phyloP scores from a whole-genome alignment of 1,140 invertebrate species.

The Drosophila watanabei region DNA sequence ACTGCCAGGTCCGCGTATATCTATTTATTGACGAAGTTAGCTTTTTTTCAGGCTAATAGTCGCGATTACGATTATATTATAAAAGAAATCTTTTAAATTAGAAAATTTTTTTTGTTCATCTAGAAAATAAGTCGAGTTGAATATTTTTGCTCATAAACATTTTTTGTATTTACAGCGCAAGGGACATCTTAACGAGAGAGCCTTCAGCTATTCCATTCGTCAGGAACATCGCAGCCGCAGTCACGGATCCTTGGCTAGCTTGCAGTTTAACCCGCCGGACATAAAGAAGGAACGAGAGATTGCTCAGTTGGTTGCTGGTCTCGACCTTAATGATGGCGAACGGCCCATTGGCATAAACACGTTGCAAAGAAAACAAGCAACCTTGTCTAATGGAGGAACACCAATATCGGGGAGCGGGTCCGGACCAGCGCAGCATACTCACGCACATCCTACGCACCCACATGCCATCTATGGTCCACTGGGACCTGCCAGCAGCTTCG shows the following conservation, averaged over 20 bases:
- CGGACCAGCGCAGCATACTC: slow-evolving; percentile 29
- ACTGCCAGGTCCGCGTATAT: neutral
- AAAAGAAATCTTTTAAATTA: neutral
- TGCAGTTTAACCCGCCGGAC: slow-evolving; percentile 92
- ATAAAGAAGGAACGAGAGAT: slow-evolving; percentile 96
- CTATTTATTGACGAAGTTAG: neutral
- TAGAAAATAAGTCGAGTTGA: neutral
- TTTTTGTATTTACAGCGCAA: slow-evolving; percentile 88
- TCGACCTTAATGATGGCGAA: slow-evolving; percentile 91
- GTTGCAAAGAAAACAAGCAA: slow-evolving; percentile 71
- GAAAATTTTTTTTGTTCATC: neutral
- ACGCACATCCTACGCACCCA: slow-evolving; percentile 44
- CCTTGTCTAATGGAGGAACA: slow-evolving; percentile 53
- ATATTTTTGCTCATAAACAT: neutral
- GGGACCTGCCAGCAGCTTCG: slow-evolving; percentile 75
- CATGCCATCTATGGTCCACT: slow-evolving; percentile 74
- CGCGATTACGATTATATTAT: neutral
- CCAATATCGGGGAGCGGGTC: slow-evolving; percentile 12
- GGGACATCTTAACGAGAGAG: slow-evolving; percentile 96
- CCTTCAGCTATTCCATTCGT: slow-evolving; percentile 97
- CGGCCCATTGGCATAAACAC: slow-evolving; percentile 64
- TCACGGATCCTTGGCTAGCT: slow-evolving; percentile 94
- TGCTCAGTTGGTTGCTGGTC: slow-evolving; percentile 94
- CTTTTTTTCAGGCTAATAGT: neutral
- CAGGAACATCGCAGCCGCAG: slow-evolving; percentile 96